Base-by-base conservation (phyloP, 2,113 vertebrate species). In the Hystrix brachyura region DNA sequence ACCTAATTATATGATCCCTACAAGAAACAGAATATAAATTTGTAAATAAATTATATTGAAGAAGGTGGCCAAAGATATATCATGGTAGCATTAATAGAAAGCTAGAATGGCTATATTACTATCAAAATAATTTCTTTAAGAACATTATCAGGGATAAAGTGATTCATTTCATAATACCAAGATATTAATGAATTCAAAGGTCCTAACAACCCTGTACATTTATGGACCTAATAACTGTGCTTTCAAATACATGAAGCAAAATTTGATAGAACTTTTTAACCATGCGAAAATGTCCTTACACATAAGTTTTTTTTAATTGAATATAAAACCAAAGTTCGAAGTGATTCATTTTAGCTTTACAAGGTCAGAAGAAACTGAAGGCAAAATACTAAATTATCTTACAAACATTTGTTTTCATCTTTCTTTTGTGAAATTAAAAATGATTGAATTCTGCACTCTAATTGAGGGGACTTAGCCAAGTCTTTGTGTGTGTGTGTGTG, bases 311-410 rank as follows among this genome's bases (percentile, higher is more conserved):
- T 71, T 46, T 62, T 46, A 89, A 69, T n/a, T 89, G 9, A 79
- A 53, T 69, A 79, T 90, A 53, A 90, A 90, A 96, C 57, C 72
- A 86, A 80, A 43, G 23, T 79, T 43, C 29, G n/a, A 69, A 62
- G 34, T 79, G 34, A 71, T 71, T 25, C 11, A 79, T 69, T 93
- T 12, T 62, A 80, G 23, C 51, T 67, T 85, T 60, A 78, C 89
- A 82, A 79, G 79, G 60, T 82, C 62, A 90, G 11, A 69, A 57
- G 34, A 48, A 90, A 19, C 53, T 53, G 32, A 64, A 79, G 48
- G 25, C 9, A 34, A 53, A 12, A 71, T 69, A 29, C 13, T 46
- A 43, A 48, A 87, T 87, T 76, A 65, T 67, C 38, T 76, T 48
- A 62, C 48, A 84, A 79, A 2, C 69, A 53, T 29, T 69, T 59